Conservation (phyloP, 2,797 vertebrate species). For the Crocidura indochinensis region DNA sequence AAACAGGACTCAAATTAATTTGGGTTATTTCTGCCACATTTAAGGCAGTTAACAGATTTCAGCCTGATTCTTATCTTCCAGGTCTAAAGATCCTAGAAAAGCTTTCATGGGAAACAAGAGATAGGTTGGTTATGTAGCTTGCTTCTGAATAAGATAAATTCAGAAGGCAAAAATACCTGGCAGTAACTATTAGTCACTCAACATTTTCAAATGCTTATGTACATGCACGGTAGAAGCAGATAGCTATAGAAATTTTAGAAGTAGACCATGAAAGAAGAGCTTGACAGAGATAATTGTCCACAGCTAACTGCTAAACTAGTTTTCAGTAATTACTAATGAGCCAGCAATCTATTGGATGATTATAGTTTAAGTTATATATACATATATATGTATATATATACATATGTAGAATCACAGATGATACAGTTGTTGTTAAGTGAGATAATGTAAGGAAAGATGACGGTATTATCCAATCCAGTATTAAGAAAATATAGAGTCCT, state of each 20-base stretch:
- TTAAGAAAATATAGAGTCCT: not conserved
- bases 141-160: conserved; percentile 57
- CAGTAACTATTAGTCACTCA: not conserved
- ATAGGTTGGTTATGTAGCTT: conserved; percentile 15
- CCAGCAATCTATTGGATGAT: not conserved
- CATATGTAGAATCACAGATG: too few relatives aligned
- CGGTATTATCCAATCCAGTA: conserved; percentile 4
- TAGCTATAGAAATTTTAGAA: not conserved
- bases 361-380: not conserved
- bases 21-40: conserved; percentile 30
- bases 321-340: not conserved
- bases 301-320: conserved; percentile 14
- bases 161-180: conserved; percentile 4
- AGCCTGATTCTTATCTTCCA: conserved; percentile 34
- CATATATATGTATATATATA: too few relatives aligned
- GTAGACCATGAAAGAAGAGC: not conserved
- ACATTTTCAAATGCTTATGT: conserved; percentile 16
- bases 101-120: conserved; percentile 43
- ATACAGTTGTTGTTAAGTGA: not conserved
- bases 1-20: conserved; percentile 73
- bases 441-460: conserved; percentile 1
- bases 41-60: conserved; percentile 58
- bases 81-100: not conserved
- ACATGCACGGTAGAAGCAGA: conserved; percentile 42
- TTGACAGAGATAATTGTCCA: conserved; percentile 39